Evolutionary conservation across 2,113 vertebrate species (phyloP).

Genomic region (Balaenoptera acutorostrata): DNA sequence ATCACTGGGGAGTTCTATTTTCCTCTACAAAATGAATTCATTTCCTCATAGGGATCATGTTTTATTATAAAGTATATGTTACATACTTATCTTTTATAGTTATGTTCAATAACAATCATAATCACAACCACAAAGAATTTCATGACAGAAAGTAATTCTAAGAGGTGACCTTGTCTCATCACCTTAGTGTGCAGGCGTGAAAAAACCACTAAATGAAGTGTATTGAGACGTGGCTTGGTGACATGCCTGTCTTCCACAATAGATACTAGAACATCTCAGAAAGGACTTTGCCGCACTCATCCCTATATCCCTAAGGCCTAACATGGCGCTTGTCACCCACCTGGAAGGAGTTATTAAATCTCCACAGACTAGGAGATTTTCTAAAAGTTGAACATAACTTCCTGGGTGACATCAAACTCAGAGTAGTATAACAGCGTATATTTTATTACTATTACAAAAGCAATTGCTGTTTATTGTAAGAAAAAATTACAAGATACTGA

Average conservation of each 20-base stretch:
- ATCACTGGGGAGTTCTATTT: not conserved
- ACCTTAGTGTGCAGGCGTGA: not conserved
- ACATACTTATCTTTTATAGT: not conserved
- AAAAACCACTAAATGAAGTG: not conserved
- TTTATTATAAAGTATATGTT: not conserved
- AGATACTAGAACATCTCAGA: not conserved
- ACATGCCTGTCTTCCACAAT: not conserved
- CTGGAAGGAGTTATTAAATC: not conserved
- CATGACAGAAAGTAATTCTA: not conserved
- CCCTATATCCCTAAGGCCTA: too few species aligned
- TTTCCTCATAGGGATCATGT: not conserved
- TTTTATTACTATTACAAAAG: not conserved
- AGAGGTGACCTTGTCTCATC: not conserved
- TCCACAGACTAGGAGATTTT: not conserved
- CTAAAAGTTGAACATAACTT: not conserved
- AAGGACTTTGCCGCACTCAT: not conserved
- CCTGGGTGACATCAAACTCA: not conserved
- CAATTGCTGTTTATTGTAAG: not conserved
- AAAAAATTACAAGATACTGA: not conserved
- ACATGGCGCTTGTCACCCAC: not conserved
- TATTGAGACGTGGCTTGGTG: accelerated
- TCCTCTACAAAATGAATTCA: not conserved
- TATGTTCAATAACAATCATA: not conserved
- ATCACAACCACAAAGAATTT: not conserved
- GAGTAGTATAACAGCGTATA: not conserved